These are phyloP conservation scores for Apotomis betuletana DNA, from an alignment of 2,888 invertebrate genomes.

Conservation along the genomic window DNA sequence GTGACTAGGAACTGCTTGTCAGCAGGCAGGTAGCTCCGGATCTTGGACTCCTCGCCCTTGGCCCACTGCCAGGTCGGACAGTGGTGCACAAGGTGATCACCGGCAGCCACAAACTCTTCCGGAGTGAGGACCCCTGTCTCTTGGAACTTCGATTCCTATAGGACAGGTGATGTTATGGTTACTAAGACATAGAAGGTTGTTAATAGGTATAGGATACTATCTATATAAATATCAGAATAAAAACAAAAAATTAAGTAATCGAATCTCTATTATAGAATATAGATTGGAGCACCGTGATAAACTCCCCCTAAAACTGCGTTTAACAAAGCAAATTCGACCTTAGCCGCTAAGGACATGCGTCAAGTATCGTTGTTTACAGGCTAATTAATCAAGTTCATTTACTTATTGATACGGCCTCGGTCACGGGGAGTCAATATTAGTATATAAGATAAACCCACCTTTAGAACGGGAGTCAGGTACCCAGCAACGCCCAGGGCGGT, in stretches of 20 bases:
- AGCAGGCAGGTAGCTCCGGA: slow-evolving; percentile 94
- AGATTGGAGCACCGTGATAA: slow-evolving; percentile 2
- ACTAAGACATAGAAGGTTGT: neutral
- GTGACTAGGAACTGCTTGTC: slow-evolving; percentile 99
- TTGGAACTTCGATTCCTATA: slow-evolving; percentile 96
- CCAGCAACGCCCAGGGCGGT: slow-evolving; percentile 98
- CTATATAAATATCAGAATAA: neutral
- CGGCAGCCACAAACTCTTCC: slow-evolving; percentile 99
- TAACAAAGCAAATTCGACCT: slow-evolving; percentile 13
- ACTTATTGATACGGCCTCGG: slow-evolving; percentile 37
- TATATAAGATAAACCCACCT: slow-evolving; percentile 84
- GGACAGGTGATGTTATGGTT: neutral
- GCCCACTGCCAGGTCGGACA: slow-evolving; percentile 99
- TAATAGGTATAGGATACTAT: neutral
- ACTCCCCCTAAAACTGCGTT: neutral
- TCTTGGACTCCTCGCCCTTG: slow-evolving; percentile 94
- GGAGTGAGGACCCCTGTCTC: slow-evolving; percentile 99
- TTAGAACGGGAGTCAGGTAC: slow-evolving; percentile 97
- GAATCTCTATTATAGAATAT: neutral
- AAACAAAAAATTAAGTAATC: neutral
- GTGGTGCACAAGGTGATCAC: slow-evolving; percentile 99
- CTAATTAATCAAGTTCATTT: slow-evolving; percentile 37
- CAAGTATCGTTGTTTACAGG: slow-evolving; percentile 29
- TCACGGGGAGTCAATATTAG: slow-evolving; percentile 30
- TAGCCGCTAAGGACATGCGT: neutral